Conservation (phyloP, 2,888 invertebrate species). For the Ectemnius continuus region DNA sequence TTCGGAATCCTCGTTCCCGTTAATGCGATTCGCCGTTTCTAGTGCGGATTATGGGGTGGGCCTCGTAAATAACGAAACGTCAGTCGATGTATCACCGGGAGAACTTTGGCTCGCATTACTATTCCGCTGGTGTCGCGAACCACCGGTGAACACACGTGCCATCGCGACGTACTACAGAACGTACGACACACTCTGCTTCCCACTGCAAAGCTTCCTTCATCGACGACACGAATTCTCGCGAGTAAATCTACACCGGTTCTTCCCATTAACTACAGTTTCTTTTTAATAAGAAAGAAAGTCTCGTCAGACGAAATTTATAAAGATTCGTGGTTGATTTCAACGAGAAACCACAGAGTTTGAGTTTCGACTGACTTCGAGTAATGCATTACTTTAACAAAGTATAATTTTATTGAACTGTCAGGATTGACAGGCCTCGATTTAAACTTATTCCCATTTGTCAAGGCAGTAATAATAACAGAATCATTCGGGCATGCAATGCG, state of each 20-base stretch:
- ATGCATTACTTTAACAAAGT: no score
- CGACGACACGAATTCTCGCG: conserved; percentile 33
- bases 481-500: no score
- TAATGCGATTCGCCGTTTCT: conserved; percentile 61
- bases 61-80: conserved; percentile 73
- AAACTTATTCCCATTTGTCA: no score
- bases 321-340: no score
- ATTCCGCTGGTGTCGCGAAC: conserved; percentile 64
- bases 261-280: no score
- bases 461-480: no score
- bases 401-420: no score
- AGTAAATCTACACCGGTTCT: neutral
- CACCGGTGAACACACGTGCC: conserved; percentile 49
- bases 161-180: conserved; percentile 21
- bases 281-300: no score
- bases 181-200: conserved; percentile 30
- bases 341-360: no score
- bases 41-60: conserved; percentile 66
- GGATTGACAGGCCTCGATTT: no score
- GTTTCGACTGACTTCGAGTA: no score
- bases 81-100: conserved; percentile 72
- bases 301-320: no score
- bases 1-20: conserved; percentile 47
- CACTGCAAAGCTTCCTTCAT: conserved; percentile 39
- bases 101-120: conserved; percentile 72